Evolutionary conservation across 2,797 vertebrate species (phyloP), one percentile per base, ranked within the genome.

Genomic region (Paramormyrops hopkinsi): DNA sequence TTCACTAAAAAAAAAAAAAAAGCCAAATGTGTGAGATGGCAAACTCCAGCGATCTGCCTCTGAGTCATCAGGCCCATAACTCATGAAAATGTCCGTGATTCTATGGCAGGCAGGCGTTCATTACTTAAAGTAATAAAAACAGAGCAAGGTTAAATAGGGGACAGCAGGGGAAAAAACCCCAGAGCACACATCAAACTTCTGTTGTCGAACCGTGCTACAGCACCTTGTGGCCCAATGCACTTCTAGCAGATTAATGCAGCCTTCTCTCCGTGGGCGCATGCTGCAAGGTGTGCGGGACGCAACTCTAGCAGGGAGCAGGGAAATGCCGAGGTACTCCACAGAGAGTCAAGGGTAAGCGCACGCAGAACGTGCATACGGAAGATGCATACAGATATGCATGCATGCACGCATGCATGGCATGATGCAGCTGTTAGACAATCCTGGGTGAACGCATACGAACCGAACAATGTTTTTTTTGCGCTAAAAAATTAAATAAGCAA

Each of bases 1-100:
- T 48, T 25, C 22, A 11, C 51, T 84, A 2, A 84, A 50, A n/a
- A 22, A 22, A n/a, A 33, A n/a, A 82, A 83, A 46, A 50, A 84
- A 29, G 44, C 8, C 19, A 48, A 84, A 82, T 79, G 76, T 25
- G 82, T 29, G 44, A 84, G n/a, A 84, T 62, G 41, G 88, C 88
- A 50, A 65, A 62, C 44, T 22, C 22, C 50, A 86, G 54, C 88
- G 48, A 85, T 89, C 44, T 33, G 37, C 82, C 14, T 54, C 73
- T 69, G 88, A 89, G 73, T 89, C 88, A 89, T 85, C 88, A 65
- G 88, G 88, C 11, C 56, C 56, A 33, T 59, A 54, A 25, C 83
- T 62, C 82, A 89, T 53, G 37, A n/a, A 89, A 83, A 89, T 82
- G 76, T 86, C 25, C 54, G 56, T 56, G 53, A 50, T 25, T 33